Percentiles rank a stretch among this genome's conserved stretches.
Evolutionary conservation across 2,113 vertebrate species (phyloP).

Genomic region (Gnathonemus longibarbis): DNA sequence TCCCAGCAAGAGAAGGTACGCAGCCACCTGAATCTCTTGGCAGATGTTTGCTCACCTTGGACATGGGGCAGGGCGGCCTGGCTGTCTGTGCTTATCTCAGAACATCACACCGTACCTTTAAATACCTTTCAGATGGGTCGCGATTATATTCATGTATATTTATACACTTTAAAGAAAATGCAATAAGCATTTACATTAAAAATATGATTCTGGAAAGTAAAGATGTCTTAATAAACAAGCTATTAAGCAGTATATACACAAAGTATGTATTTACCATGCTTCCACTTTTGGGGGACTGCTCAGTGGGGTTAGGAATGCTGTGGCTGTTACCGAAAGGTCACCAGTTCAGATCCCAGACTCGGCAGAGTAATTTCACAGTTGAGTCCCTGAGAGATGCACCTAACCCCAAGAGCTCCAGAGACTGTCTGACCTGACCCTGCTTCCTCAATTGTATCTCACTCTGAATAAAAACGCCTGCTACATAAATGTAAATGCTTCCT

Average conservation of each 20-base stretch:
- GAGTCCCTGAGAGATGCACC: not conserved
- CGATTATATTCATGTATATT: not conserved
- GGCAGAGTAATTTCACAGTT: not conserved
- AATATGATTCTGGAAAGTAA: not conserved
- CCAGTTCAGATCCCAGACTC: not conserved
- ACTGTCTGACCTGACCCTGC: not conserved
- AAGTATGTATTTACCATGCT: not conserved
- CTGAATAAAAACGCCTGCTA: not conserved
- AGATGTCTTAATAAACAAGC: not conserved
- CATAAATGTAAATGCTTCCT: not conserved
- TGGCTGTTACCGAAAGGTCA: not conserved
- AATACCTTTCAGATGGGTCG: not conserved
- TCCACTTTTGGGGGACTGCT: not conserved
- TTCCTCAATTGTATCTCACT: not conserved
- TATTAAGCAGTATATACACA: not conserved
- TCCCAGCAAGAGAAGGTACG: slow-evolving; percentile 90
- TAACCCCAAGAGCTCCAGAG: not conserved
- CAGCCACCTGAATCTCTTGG: not conserved
- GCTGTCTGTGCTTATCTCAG: not conserved
- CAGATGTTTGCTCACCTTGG: not conserved
- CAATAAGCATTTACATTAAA: not conserved
- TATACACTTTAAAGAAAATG: not conserved
- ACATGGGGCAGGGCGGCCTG: not conserved
- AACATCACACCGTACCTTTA: not conserved
- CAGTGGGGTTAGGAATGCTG: not conserved